Conservation (phyloP, 2,113 vertebrate genomes). For the Pandion haliaetus region DNA sequence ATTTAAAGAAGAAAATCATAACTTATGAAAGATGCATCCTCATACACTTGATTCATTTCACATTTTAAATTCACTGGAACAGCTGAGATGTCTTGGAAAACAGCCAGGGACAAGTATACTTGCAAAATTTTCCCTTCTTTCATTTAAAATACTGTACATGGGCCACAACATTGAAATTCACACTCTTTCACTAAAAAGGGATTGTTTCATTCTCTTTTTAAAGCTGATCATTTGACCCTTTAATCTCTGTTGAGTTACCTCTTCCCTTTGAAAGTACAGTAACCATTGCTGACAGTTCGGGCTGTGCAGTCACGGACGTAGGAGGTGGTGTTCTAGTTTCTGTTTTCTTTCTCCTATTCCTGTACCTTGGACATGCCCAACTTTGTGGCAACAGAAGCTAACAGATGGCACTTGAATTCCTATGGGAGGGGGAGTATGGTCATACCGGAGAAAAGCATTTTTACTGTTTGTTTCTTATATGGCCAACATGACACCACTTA, state of each 20-base stretch:
- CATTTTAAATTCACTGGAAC: not conserved
- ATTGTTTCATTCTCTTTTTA: not conserved
- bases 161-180: not conserved
- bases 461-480: not conserved
- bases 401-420: not conserved
- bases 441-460: rapidly evolving
- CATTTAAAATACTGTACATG: not conserved
- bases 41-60: not conserved
- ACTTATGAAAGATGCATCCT: not conserved
- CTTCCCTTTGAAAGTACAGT: not conserved
- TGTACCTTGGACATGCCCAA: not conserved
- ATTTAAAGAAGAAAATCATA: not conserved
- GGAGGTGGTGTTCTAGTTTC: not conserved
- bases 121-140: not conserved
- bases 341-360: not conserved
- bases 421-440: not conserved
- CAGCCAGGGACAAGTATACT: not conserved
- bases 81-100: not conserved
- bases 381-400: not conserved
- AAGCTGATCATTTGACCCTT: not conserved
- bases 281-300: not conserved
- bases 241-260: not conserved
- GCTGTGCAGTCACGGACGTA: not conserved
- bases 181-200: not conserved
- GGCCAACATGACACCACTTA: not conserved